Conservation (phyloP, 2,888 invertebrate genomes). For the Harpalus rubripes region DNA sequence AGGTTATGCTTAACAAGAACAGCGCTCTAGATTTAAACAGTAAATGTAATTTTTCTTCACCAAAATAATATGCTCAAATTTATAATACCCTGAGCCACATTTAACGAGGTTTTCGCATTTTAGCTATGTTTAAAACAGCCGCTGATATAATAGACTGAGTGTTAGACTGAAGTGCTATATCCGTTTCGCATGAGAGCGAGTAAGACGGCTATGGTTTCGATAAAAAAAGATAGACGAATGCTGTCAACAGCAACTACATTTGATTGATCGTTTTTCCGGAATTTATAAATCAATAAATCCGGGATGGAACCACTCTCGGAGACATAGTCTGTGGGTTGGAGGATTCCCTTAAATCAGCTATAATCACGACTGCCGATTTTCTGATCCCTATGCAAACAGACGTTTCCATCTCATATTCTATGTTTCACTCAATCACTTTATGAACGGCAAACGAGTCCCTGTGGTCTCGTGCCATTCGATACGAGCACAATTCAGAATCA, state of each 20-base stretch:
- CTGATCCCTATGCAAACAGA: slow-evolving; percentile 19
- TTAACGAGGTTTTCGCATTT: slow-evolving; percentile 16
- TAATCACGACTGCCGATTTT: slow-evolving; percentile 34
- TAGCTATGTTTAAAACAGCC: slow-evolving; percentile 19
- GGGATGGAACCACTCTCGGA: slow-evolving; percentile 17
- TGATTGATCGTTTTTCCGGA: slow-evolving; percentile 57
- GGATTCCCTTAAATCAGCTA: slow-evolving; percentile 15
- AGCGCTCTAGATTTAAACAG: background rate
- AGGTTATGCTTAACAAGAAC: background rate
- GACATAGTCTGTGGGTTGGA: slow-evolving; percentile 30
- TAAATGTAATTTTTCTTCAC: background rate
- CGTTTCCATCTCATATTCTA: background rate
- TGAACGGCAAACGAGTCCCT: background rate
- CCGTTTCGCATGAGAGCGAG: slow-evolving; percentile 9
- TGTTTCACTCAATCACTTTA: background rate
- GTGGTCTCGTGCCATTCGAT: background rate
- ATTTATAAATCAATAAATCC: slow-evolving; percentile 55
- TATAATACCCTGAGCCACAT: background rate
- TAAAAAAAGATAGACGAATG: slow-evolving; percentile 50
- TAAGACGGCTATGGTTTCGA: background rate
- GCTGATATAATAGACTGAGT: slow-evolving; percentile 8
- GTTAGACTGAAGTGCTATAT: background rate
- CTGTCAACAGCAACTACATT: slow-evolving; percentile 57
- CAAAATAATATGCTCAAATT: background rate
- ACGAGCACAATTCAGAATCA: background rate